Evolutionary conservation across 2,888 invertebrate genomes (phyloP), one percentile per base, ranked within the genome.

Genomic region (Aphidius colemani): DNA sequence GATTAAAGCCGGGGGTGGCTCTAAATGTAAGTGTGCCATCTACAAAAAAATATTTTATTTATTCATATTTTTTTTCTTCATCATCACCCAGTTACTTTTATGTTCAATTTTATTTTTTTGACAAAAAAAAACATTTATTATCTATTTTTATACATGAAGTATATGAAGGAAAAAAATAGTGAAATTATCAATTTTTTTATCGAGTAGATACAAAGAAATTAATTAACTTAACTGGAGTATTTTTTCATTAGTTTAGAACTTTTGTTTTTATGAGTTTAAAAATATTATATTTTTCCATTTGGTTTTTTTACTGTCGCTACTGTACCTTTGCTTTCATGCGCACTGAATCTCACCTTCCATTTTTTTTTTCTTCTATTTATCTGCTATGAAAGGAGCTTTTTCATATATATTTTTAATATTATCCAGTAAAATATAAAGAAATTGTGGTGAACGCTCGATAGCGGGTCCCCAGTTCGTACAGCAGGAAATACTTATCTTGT

Each of bases 261-360:
- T 13, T 1, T 13, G 13, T 30, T 30, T 30, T 30, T 30, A 30
- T 30, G 5, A 30, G 30, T 30, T 30, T 30, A 30, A 30, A 30
- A 30, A 30, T 30, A 30, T 30, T 30, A 30, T 30, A 30, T 60
- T 60, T 60, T 53, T 60, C 45, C 48, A 39, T 41, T 45, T 60
- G 39, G 59, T 49, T 59, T 60, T 51, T 51, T 13, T 13, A 60
- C 40, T 60, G 60, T 59, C 59, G 59, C 59, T 49, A 50, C 60
- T 57, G 39, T 57, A 46, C 39, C 46, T 48, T 30, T 44, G 51
- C 60, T 53, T 53, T 18, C 61, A 61, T 61, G 61, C 61, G 61
- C 61, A 61, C 61, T 61, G 53, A 61, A 61, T 53, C 53, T 61
- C 53, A 46, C 61, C 46, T 61, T 60, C 53, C 51, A 49, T 50